These are phyloP conservation scores for Patella ulyssiponensis DNA, from an alignment of 2,888 invertebrate species.

Conservation along the genomic window DNA sequence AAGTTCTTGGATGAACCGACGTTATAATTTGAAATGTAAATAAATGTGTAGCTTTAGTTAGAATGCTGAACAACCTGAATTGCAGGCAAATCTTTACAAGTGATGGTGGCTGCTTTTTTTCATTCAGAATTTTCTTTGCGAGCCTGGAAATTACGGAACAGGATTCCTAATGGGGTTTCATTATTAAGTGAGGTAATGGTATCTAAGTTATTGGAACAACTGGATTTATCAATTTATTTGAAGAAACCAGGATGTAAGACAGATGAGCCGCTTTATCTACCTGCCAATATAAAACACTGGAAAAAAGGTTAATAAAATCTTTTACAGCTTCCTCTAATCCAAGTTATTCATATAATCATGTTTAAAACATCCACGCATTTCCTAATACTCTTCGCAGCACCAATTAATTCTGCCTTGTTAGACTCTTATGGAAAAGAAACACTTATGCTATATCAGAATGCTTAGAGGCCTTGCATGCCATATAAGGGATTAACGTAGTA, in stretches of 20 bases:
- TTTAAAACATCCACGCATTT: too few relatives aligned
- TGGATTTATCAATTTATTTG: neutral
- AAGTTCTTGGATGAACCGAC: too few relatives aligned
- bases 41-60: neutral
- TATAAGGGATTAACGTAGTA: too few relatives aligned
- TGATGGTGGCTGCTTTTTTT: neutral
- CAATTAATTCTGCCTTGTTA: too few relatives aligned
- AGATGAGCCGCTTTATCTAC: neutral
- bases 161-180: neutral
- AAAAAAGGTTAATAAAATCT: constrained; percentile 6
- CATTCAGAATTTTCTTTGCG: constrained; percentile 18
- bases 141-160: neutral
- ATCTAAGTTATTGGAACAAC: constrained; percentile 10
- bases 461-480: too few relatives aligned
- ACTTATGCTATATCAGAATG: neutral
- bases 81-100: neutral
- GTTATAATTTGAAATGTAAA: too few relatives aligned
- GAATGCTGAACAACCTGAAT: neutral
- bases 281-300: neutral
- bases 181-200: constrained; percentile 11
- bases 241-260: constrained; percentile 13
- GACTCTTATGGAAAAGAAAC: too few relatives aligned
- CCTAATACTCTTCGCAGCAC: too few relatives aligned
- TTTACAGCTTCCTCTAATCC: neutral
- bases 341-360: neutral